Evolutionary conservation across 2,113 vertebrate genomes (phyloP), one percentile per base, ranked within the genome.

Genomic region (Pipa parva): DNA sequence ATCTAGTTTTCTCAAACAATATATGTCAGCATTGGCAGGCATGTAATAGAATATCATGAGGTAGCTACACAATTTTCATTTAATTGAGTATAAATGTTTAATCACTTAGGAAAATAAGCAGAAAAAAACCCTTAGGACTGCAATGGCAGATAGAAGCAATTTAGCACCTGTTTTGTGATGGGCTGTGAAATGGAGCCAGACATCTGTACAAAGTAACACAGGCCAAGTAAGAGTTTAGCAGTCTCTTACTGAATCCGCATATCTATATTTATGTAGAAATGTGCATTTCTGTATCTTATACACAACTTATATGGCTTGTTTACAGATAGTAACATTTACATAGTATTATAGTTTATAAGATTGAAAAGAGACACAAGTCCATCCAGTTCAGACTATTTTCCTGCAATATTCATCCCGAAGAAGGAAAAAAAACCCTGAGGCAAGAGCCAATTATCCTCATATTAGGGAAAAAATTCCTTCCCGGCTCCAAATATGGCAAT

Each of bases 1-100:
- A n/a, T n/a, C n/a, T n/a, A n/a, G n/a, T n/a, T n/a, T n/a, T n/a
- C n/a, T n/a, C n/a, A n/a, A n/a, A n/a, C n/a, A n/a, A n/a, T n/a
- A n/a, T n/a, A n/a, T n/a, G n/a, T n/a, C 26, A 25, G 13, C 13
- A 36, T 28, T 42, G 52, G 48, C n/a, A 60, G 18, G 56, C 33
- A 28, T 62, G 33, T 52, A 24, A 58, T 67, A 24, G 28, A 64
- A 68, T 68, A 42, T 7, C 50, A 63, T 46, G 55, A 60, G 61
- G 5, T 29, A 29, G 54, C 76, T 63, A 56, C 46, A 67, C 64
- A 52, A 56, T 75, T 72, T 61, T 63, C 73, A 74, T 69, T 70
- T 79, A 73, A 80, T 76, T 71, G 76, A 77, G 70, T 69, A 59
- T 75, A 79, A 80, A 75, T 74, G 59, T 78, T 78, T 80, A 78